Percentiles rank a stretch among this genome's conserved stretches.
These are phyloP conservation scores for Sinella curviseta DNA, from an alignment of 1,140 invertebrate genomes.

Conservation along the genomic window DNA sequence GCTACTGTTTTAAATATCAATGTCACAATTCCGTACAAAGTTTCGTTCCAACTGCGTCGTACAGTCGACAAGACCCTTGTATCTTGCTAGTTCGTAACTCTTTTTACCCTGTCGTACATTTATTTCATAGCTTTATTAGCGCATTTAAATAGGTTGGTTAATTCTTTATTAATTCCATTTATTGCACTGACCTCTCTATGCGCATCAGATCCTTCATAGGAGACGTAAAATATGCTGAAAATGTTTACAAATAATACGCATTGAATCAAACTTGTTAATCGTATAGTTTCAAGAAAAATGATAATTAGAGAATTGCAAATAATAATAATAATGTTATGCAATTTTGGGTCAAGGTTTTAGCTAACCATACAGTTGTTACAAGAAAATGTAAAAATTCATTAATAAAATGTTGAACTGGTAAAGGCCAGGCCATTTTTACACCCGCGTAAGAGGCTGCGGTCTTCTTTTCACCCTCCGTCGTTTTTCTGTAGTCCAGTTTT, in stretches of 20 bases:
- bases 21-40: not conserved
- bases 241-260: not conserved
- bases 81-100: not conserved
- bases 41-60: not conserved
- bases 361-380: not conserved
- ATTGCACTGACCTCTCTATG: not conserved
- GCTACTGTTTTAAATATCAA: not conserved
- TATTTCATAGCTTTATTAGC: too few species aligned
- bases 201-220: not conserved
- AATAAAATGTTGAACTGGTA: not conserved
- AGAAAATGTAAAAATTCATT: not conserved
- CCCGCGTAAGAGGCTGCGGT: too few species aligned
- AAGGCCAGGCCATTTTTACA: not conserved
- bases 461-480: not conserved
- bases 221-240: constrained; percentile 3
- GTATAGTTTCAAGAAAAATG: too few species aligned
- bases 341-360: too few species aligned
- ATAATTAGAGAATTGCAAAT: too few species aligned
- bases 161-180: too few species aligned
- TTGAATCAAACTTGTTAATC: too few species aligned
- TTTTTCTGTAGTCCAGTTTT: not conserved
- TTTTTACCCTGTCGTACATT: not conserved
- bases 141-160: too few species aligned
- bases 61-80: not conserved
- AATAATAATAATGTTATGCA: too few species aligned